Base-by-base conservation (phyloP, 2,888 invertebrate genomes). In the Deilephila elpenor region DNA sequence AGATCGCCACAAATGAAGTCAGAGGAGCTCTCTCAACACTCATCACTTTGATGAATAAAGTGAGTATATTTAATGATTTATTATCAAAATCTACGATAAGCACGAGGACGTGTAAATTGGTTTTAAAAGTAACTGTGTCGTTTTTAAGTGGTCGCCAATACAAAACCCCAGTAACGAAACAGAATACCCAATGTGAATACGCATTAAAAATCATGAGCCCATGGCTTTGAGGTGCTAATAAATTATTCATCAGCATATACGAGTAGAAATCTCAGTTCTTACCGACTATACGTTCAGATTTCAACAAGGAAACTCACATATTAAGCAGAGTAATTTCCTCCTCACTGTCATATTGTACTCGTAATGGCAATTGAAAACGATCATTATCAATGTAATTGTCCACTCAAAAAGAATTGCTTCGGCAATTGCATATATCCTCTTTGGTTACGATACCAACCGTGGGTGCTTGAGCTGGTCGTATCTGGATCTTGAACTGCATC, bases 21-120 rank as follows among this genome's bases (percentile, higher is more conserved):
- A 89, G 96, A 76, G 96, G 96, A 61, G 93, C 96, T 72, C 93
- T 96, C 73, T 96, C 96, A n/a, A 95, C 96, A 34, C 95, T 95
- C 78, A 95, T 95, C 80, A 95, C 96, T 29, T 89, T 96, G 77
- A 95, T 94, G 89, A 94, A 94, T 81, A 95, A 96, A 88, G 95
- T 95, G 84, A 92, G 91, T 83, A 84, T n/a, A 64, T 29, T 64
- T 20, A 3, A 17, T 19, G 11, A 44, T 17, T 64, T 20, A 56
- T 20, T 1, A 59, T 34, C 6, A 37, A 19, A 8, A 32, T 59
- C 4, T 59, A 25, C 20, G 44, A 8, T 8, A 8, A 20, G 20
- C 44, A 44, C 7, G n/a, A 44, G 6, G 20, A 20, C 6, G 37
- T 14, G 34, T 25, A 20, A 11, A 19, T 3, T 14, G 14, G 44